Conservation (phyloP, 2,113 vertebrate species). For the Pterocles burchelli region DNA sequence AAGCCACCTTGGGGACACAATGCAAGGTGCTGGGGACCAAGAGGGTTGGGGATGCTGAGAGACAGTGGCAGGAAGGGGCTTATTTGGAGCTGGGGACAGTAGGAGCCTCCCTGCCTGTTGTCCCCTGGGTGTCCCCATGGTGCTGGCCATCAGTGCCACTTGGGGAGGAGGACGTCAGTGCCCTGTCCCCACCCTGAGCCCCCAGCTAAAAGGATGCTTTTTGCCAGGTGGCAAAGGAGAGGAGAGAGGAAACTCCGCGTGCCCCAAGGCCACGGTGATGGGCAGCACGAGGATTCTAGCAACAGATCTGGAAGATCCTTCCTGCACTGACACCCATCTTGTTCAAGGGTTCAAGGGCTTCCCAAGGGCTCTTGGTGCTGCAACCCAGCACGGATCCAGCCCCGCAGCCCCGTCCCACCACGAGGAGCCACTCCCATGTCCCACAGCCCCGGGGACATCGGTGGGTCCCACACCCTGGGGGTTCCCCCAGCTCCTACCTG, state of each 20-base stretch:
- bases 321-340: background rate
- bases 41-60: background rate
- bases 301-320: background rate
- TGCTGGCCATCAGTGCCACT: background rate
- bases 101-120: background rate
- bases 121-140: rapidly evolving
- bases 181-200: background rate
- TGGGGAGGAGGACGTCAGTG: background rate
- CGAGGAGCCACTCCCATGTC: rapidly evolving
- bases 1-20: background rate
- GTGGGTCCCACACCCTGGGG: rapidly evolving
- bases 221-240: background rate
- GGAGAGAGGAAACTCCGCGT: background rate
- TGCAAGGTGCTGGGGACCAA: rapidly evolving
- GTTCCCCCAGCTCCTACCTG: constrained; percentile 24
- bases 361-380: background rate
- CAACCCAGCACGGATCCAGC: rapidly evolving
- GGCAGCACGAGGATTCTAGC: background rate
- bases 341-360: background rate
- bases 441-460: rapidly evolving
- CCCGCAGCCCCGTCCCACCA: background rate
- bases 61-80: background rate
- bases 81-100: background rate
- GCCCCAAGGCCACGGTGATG: background rate
- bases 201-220: background rate